A percentile compares a stretch with the other conserved stretches of the same genome.
phyloP scores from a whole-genome alignment of 2,113 vertebrate species.

The Thinocorus orbignyianus region DNA sequence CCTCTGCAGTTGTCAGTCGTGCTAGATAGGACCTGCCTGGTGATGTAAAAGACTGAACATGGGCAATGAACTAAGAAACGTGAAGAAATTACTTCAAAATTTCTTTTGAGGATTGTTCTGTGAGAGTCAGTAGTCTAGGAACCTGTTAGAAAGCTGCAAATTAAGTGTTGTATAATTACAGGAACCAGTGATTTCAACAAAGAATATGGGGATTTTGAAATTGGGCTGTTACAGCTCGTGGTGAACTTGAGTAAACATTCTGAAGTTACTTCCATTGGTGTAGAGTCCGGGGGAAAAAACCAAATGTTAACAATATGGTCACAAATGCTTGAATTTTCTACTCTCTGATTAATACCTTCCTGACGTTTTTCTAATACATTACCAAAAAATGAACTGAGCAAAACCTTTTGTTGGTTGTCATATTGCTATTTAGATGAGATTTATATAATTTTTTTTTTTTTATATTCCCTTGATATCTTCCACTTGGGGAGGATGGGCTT shows the following conservation, averaged over 20 bases:
- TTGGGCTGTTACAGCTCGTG: neutral
- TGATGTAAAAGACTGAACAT: neutral
- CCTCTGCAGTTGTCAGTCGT: neutral
- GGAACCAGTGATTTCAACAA: slow-evolving; percentile 24
- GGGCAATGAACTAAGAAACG: neutral
- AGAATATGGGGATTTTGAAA: neutral
- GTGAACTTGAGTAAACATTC: neutral
- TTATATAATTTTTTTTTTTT: neutral
- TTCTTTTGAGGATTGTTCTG: neutral
- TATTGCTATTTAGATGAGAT: neutral
- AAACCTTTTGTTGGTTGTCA: no score
- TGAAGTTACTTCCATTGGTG: neutral
- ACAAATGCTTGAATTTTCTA: neutral
- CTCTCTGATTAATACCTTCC: neutral
- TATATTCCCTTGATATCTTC: neutral
- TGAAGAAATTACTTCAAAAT: neutral
- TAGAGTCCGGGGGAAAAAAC: neutral
- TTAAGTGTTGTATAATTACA: neutral
- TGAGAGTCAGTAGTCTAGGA: neutral
- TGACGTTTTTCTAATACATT: neutral
- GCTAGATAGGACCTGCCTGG: neutral
- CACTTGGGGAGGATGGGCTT: neutral
- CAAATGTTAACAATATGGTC: neutral
- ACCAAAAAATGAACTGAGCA: neutral
- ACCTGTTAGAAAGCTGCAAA: neutral